These are phyloP conservation scores for Triplophysa bombifrons DNA, from an alignment of 2,797 vertebrate genomes.

Conservation along the genomic window DNA sequence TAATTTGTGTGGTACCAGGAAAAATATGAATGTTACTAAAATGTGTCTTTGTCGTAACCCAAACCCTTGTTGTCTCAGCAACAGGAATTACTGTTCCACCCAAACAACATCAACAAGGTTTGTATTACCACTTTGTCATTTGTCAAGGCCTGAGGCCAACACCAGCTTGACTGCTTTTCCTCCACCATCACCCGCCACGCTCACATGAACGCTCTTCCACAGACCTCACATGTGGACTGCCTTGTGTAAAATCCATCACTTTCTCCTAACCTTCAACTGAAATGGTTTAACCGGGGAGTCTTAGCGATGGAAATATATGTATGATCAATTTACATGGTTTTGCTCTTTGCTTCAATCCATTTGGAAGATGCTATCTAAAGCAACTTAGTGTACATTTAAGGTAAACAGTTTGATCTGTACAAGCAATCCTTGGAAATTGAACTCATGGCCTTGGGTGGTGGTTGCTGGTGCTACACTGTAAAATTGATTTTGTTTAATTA, in stretches of 20 bases:
- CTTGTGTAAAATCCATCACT: slow-evolving; percentile 12
- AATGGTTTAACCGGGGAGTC: not conserved
- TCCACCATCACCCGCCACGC: not conserved
- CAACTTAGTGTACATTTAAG: not conserved
- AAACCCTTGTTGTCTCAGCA: slow-evolving; percentile 39
- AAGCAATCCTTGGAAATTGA: not conserved
- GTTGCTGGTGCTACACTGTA: too few species aligned
- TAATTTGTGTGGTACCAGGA: not conserved
- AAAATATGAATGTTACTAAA: slow-evolving; percentile 7
- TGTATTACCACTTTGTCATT: slow-evolving; percentile 57
- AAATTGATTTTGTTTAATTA: too few species aligned
- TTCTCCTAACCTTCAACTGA: not conserved
- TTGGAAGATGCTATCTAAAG: not conserved
- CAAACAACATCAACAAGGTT: slow-evolving; percentile 70
- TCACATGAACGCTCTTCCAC: not conserved
- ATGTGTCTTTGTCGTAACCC: slow-evolving; percentile 29
- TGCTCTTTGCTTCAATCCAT: not conserved
- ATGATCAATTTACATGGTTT: not conserved
- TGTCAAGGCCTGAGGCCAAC: not conserved
- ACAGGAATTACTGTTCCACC: slow-evolving; percentile 47
- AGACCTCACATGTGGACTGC: not conserved
- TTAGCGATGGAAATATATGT: not conserved
- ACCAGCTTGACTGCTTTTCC: not conserved
- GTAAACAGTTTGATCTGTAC: not conserved
- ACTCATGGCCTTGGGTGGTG: not conserved